These are phyloP conservation scores for Coracopsis vasa DNA, from an alignment of 2,113 vertebrate species.

Conservation along the genomic window DNA sequence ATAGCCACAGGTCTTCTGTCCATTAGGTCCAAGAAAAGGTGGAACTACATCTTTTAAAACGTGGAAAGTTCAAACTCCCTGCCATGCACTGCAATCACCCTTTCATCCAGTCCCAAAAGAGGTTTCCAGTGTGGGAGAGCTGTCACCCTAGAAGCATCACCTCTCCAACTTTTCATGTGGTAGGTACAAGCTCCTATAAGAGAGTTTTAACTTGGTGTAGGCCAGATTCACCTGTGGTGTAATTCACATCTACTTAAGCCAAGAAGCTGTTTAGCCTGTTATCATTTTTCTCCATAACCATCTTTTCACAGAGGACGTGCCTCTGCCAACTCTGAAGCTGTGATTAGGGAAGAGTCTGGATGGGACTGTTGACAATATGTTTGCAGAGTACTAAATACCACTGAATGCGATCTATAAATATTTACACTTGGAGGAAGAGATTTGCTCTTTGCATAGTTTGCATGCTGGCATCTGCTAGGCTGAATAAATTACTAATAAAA, in stretches of 20 bases:
- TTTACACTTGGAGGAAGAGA: constrained; percentile 43
- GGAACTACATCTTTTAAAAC: not conserved
- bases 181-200: not conserved
- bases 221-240: not conserved
- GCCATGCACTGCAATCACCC: not conserved
- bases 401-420: constrained; percentile 49
- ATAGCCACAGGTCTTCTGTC: not conserved
- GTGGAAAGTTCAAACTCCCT: not conserved
- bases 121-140: not conserved
- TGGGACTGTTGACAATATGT: constrained; percentile 32
- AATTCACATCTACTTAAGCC: not conserved
- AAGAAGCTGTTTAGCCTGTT: not conserved
- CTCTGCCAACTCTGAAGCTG: constrained; percentile 37
- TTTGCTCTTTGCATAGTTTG: constrained; percentile 34
- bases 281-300: not conserved
- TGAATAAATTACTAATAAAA: constrained; percentile 42
- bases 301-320: not conserved
- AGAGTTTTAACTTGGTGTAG: not conserved
- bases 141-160: not conserved
- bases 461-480: constrained; percentile 35
- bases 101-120: not conserved
- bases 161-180: not conserved
- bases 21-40: not conserved
- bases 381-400: constrained; percentile 48
- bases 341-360: constrained; percentile 10